Evolutionary conservation across 2,797 vertebrate genomes (phyloP).

Genomic region (Crocidura indochinensis): DNA sequence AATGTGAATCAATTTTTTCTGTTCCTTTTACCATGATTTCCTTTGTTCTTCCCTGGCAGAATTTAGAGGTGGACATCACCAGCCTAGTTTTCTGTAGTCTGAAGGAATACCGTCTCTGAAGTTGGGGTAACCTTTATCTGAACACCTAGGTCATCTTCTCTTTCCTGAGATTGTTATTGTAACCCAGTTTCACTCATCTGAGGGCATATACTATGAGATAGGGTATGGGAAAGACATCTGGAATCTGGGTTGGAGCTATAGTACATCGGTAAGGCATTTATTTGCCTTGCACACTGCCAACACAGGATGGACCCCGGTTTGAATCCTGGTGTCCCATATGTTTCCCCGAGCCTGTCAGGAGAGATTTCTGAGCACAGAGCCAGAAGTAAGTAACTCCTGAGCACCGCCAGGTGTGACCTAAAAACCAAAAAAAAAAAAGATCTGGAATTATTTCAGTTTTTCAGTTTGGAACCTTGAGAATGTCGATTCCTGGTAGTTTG

Average conservation of each 20-base stretch:
- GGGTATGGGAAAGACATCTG: background rate
- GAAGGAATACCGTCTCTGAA: conserved; percentile 36
- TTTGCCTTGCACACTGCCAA: no score
- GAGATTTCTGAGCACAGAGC: no score
- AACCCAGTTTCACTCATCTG: background rate
- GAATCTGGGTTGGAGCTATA: background rate
- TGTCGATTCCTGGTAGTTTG: background rate
- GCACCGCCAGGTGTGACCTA: no score
- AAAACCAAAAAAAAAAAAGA: background rate
- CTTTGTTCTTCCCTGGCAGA: background rate
- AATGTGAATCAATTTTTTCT: background rate
- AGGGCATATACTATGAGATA: background rate
- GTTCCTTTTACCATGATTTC: background rate
- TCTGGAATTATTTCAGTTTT: conserved; percentile 30
- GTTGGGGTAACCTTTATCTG: conserved; percentile 8
- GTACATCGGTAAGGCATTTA: no score
- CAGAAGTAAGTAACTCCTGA: no score
- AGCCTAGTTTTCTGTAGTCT: conserved; percentile 14
- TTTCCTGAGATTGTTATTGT: background rate
- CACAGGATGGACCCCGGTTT: no score
- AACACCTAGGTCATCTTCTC: background rate
- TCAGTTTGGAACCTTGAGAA: background rate
- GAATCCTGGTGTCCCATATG: no score
- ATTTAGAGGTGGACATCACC: background rate
- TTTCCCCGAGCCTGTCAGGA: no score